Percentiles rank a stretch among this genome's conserved stretches.
These are phyloP conservation scores for Crioceris asparagi DNA, from an alignment of 2,888 invertebrate species.

Conservation along the genomic window DNA sequence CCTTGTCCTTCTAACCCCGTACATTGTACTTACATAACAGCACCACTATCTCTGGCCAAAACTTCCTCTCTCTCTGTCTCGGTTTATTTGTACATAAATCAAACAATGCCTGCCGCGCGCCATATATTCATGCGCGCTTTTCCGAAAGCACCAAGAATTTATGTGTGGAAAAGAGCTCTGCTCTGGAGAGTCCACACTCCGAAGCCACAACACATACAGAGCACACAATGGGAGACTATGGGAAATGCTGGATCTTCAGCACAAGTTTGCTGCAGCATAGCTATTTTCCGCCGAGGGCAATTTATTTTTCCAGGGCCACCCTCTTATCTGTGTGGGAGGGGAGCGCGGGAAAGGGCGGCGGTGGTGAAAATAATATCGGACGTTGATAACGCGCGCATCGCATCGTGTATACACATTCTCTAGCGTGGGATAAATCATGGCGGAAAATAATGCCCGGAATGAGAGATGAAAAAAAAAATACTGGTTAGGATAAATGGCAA, in stretches of 20 bases:
- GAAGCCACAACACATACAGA: conserved; percentile 33
- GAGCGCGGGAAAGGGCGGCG: conserved; percentile 29
- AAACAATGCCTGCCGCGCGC: no score
- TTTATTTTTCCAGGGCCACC: conserved; percentile 43
- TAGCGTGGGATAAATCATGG: no score
- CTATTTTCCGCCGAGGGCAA: conserved; percentile 42
- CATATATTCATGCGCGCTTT: conserved; percentile 1
- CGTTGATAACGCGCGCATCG: no score
- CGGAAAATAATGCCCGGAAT: no score
- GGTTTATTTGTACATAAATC: conserved; percentile 2
- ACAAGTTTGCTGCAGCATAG: conserved; percentile 39
- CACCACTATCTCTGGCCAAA: not conserved
- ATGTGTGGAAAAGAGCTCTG: conserved; percentile 12
- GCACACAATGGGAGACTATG: conserved; percentile 16
- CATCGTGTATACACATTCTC: no score
- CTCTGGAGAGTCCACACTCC: conserved; percentile 9
- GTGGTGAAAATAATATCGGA: conserved; percentile 42
- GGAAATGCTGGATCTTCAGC: conserved; percentile 28
- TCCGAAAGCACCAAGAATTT: conserved; percentile 12
- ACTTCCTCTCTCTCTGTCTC: not conserved
- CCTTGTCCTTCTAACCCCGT: no score
- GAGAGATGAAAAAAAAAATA: no score
- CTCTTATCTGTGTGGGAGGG: no score
- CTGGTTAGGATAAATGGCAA: no score
- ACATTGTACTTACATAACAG: no score